Evolutionary conservation across 2,113 vertebrate genomes (phyloP).

Genomic region (Gobio gobio): DNA sequence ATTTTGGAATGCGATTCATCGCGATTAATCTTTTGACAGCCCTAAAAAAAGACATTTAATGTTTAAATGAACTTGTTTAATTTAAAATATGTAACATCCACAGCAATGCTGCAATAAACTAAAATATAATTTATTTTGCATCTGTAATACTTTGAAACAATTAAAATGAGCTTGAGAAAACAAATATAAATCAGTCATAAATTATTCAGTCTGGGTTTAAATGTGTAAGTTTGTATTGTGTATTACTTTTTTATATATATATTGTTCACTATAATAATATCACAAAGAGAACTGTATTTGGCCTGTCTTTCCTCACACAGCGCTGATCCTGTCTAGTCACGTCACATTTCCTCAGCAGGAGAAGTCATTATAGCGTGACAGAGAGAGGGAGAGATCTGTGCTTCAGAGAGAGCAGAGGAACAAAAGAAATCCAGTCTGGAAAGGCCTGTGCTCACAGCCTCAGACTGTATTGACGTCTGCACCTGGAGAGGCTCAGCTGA

Average conservation of each 20-base stretch:
- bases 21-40: too few relatives aligned
- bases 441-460: slow-evolving; percentile 4
- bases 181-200: neutral
- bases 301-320: neutral
- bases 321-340: slow-evolving; percentile 10
- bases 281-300: neutral
- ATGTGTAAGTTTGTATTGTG: neutral
- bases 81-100: neutral
- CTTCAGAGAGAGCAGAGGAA: neutral
- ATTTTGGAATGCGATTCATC: too few relatives aligned
- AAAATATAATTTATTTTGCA: neutral
- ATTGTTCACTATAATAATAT: neutral
- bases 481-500: slow-evolving; percentile 45
- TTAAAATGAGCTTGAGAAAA: neutral
- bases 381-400: slow-evolving; percentile 1
- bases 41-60: neutral
- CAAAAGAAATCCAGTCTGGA: slow-evolving; percentile 20
- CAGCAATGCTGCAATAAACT: neutral
- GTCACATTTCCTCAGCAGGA: slow-evolving; percentile 24
- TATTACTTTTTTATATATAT: neutral
- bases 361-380: slow-evolving; percentile 37
- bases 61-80: neutral
- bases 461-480: slow-evolving; percentile 18
- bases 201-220: neutral
- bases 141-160: neutral